Conservation (phyloP, 2,797 vertebrate genomes). For the Trichosurus vulpecula region DNA sequence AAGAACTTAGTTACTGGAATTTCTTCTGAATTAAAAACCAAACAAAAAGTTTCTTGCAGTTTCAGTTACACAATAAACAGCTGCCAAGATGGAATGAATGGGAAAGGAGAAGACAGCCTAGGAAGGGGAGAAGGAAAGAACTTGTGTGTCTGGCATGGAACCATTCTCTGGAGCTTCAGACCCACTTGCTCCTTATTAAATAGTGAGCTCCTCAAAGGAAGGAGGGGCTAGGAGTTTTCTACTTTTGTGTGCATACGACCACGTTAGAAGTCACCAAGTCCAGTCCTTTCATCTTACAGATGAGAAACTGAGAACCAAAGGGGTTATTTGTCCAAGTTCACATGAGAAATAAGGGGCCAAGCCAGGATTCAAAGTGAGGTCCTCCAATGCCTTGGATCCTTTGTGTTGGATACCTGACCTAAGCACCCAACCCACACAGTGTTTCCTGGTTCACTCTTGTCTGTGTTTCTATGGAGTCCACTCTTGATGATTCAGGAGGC, state of each 20-base stretch:
- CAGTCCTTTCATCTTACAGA: neutral
- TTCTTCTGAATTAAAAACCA: slow-evolving; percentile 74
- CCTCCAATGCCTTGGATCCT: no score
- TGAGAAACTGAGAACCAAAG: neutral
- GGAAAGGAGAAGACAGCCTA: slow-evolving; percentile 49
- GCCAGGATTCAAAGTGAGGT: neutral
- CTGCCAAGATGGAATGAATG: slow-evolving; percentile 70
- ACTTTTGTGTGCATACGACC: neutral
- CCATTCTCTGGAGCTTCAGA: neutral
- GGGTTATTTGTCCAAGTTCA: neutral
- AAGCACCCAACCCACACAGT: neutral
- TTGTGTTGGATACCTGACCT: no score
- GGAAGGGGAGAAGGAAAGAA: neutral
- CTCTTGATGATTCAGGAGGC: neutral
- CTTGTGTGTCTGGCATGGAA: neutral
- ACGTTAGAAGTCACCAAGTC: neutral
- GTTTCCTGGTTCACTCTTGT: neutral
- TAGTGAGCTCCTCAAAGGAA: neutral
- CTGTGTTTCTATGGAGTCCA: neutral
- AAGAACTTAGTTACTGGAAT: slow-evolving; percentile 67
- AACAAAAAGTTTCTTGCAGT: slow-evolving; percentile 74
- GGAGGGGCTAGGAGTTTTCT: neutral
- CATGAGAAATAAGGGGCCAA: neutral
- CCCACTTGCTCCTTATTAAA: neutral
- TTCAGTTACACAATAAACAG: slow-evolving; percentile 71